Conservation (phyloP, 2,888 invertebrate genomes). For the Drosophila monieri region DNA sequence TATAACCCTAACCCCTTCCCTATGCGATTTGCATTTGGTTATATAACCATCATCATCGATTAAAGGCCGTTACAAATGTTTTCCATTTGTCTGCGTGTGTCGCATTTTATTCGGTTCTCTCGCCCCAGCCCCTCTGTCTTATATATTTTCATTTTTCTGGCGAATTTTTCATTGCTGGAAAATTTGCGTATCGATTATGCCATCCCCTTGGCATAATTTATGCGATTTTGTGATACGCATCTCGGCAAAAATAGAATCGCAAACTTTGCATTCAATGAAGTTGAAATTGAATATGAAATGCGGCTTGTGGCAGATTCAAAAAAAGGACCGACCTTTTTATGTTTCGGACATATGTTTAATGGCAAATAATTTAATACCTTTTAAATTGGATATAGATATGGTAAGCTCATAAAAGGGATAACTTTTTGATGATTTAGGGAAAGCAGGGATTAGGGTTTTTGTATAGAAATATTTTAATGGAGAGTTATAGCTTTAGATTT, state of each 20-base stretch:
- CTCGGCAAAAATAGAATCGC: constrained; percentile 28
- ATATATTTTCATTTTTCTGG: constrained; percentile 20
- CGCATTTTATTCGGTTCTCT: constrained; percentile 40
- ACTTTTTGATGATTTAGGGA: background rate
- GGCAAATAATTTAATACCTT: constrained; percentile 10
- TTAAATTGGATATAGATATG: background rate
- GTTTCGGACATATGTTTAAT: constrained; percentile 26
- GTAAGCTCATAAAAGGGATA: background rate
- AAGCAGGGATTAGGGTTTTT: background rate
- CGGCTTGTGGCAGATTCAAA: constrained; percentile 34
- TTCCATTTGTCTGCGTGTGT: constrained; percentile 76
- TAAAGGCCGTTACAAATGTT: constrained; percentile 78
- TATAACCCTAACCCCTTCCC: constrained; percentile 52
- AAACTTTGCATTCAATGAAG: constrained; percentile 46
- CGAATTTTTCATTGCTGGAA: constrained; percentile 37
- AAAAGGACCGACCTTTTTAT: constrained; percentile 5
- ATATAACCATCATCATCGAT: constrained; percentile 68
- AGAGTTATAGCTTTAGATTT: background rate
- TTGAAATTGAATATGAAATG: constrained; percentile 42
- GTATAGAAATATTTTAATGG: background rate
- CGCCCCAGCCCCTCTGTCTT: background rate
- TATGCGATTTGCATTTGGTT: constrained; percentile 67
- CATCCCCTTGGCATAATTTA: constrained; percentile 56
- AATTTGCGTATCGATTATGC: constrained; percentile 74
- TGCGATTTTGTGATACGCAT: constrained; percentile 76